A percentile compares a stretch with the other conserved stretches of the same genome.
phyloP scores from a whole-genome alignment of 2,797 vertebrate genomes.

The Anabacerthia variegaticeps region DNA sequence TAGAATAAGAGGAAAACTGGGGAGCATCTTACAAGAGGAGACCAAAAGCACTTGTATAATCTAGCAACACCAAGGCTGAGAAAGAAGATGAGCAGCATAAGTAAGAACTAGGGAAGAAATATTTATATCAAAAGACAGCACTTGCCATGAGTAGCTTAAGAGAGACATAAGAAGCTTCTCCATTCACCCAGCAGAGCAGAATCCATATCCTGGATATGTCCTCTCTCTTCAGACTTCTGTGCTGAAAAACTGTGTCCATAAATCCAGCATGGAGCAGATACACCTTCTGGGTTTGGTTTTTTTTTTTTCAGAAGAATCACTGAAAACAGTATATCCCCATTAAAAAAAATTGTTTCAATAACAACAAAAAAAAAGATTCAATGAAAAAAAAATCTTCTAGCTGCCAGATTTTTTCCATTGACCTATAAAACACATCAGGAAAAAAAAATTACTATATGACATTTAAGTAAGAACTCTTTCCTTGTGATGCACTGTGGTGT shows the following conservation, averaged over 20 bases:
- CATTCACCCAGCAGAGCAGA: background rate
- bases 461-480: conserved; percentile 33
- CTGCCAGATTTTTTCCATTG: background rate
- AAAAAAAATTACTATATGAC: conserved; percentile 15
- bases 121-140: background rate
- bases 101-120: background rate
- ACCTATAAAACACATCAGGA: conserved; percentile 7
- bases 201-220: background rate
- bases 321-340: background rate
- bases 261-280: background rate
- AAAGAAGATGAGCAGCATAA: background rate
- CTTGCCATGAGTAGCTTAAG: background rate
- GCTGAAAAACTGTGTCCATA: background rate
- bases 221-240: background rate
- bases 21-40: background rate
- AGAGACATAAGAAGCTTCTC: background rate
- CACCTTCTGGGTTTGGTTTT: background rate
- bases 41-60: background rate
- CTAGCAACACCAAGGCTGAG: background rate
- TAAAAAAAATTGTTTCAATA: background rate
- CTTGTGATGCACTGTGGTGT: conserved; percentile 12
- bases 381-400: background rate
- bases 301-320: background rate
- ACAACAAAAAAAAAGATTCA: background rate
- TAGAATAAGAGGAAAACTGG: background rate